These are phyloP conservation scores for Drosophila auraria DNA, from an alignment of 1,140 invertebrate species.

Conservation along the genomic window DNA sequence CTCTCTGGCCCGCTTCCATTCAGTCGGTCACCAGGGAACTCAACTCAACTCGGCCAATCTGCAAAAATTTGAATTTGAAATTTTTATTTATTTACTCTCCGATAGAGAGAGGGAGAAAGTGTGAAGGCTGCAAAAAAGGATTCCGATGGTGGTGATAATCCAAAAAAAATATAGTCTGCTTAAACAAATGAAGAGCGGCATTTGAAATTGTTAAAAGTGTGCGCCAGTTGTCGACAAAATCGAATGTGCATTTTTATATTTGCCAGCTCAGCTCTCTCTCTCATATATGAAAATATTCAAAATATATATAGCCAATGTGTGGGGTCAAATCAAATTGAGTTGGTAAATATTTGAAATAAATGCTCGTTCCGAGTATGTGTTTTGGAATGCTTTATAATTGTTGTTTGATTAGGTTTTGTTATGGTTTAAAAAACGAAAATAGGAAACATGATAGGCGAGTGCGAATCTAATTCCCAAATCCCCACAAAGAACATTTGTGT, in stretches of 20 bases:
- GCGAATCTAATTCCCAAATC: constrained; percentile 28
- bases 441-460: constrained; percentile 1
- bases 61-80: constrained; percentile 81
- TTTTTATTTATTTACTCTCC: constrained; percentile 78
- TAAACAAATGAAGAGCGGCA: constrained; percentile 73
- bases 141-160: constrained; percentile 31
- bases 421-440: constrained; percentile 3
- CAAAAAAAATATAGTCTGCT: constrained; percentile 52
- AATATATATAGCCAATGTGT: constrained; percentile 39
- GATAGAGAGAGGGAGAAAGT: constrained; percentile 25
- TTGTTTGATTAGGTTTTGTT: constrained; percentile 52
- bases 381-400: constrained; percentile 32
- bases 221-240: constrained; percentile 40
- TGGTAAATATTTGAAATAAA: constrained; percentile 51
- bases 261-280: neutral
- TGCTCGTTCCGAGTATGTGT: constrained; percentile 3
- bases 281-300: constrained; percentile 17
- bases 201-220: constrained; percentile 47
- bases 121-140: constrained; percentile 21
- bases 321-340: constrained; percentile 51
- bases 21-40: constrained; percentile 60
- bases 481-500: constrained; percentile 14
- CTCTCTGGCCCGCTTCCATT: constrained; percentile 9
- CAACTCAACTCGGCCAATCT: constrained; percentile 65
- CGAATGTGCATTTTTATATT: constrained; percentile 46